Evolutionary conservation across 2,888 invertebrate species (phyloP).

Genomic region (Diarsia rubi): DNA sequence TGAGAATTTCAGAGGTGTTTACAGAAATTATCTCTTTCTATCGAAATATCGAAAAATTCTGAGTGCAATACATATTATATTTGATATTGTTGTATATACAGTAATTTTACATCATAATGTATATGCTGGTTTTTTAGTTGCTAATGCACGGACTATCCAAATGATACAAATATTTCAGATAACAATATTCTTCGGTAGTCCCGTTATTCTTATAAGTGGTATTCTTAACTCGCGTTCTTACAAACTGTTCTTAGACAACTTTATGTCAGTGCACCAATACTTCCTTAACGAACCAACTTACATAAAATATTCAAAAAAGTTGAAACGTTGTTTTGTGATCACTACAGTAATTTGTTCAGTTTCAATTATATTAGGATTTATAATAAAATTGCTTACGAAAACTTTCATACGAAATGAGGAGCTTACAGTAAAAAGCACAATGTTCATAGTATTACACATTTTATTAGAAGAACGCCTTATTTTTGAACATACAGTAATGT

Average conservation of each 20-base stretch:
- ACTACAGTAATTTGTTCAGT: fast-evolving
- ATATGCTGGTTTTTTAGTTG: background rate
- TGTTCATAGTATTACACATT: background rate
- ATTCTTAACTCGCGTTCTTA: background rate
- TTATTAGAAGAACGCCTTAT: conserved; percentile 9
- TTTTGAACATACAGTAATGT: conserved; percentile 29
- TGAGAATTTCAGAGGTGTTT: conserved; percentile 29
- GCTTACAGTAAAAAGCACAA: background rate
- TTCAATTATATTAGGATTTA: background rate
- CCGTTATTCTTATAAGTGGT: background rate
- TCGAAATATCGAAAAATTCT: conserved; percentile 2
- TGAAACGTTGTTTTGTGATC: background rate
- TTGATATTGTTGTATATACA: background rate
- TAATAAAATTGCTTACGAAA: background rate
- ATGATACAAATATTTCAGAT: background rate
- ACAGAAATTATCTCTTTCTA: conserved; percentile 16
- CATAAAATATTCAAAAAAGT: conserved; percentile 10
- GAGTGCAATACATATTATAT: background rate
- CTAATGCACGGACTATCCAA: background rate
- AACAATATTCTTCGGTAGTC: background rate
- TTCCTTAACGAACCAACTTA: conserved; percentile 12
- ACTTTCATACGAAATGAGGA: background rate
- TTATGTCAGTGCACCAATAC: background rate
- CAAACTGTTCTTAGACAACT: conserved; percentile 10
- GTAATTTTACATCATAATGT: background rate